Evolutionary conservation across 2,888 invertebrate genomes (phyloP), one percentile per base, ranked within the genome.

Genomic region (Bombylius discolor): DNA sequence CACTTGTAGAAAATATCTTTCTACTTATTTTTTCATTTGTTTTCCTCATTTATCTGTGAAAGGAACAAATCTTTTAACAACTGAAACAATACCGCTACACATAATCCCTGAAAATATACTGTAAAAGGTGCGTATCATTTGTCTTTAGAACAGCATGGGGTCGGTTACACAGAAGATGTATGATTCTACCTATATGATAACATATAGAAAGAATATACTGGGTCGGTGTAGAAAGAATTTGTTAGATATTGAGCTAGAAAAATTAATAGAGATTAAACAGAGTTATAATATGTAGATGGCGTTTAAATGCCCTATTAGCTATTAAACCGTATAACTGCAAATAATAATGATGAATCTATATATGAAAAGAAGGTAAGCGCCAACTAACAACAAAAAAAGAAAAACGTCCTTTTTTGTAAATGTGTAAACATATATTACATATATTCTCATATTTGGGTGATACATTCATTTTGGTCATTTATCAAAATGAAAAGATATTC

Each of bases 141-240:
- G 54, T 54, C 54, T 54, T 54, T 54, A 54, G 49, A 49, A 42
- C 49, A 54, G 54, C 49, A 49, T 49, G 54, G 39, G 49, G 49
- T 46, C 44, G 23, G 14, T 36, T n/a, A 33, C 31, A 45, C 6
- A 49, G 54, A 49, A 54, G 45, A 54, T 48, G 32, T 54, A 54
- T 54, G 49, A 42, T 42, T 11, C 33, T 12, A 45, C 13, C 33
- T 6, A 39, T 53, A 39, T 53, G 7, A 23, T 23, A 23, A 23
- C 23, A 23, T 23, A 23, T 23, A 23, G 23, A 23, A 1, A 23
- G 1, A 23, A 23, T 23, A 23, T 23, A 23, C 23, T 23, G 3
- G 23, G 23, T 23, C 23, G 23, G 23, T 2, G 3, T 23, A 23
- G 23, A 23, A 23, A 23, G 23, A 23, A 23, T 23, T 23, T 23